Evolutionary conservation across 2,888 invertebrate species (phyloP), one percentile per base, ranked within the genome.

Genomic region (Nipponacmea schrenckii): DNA sequence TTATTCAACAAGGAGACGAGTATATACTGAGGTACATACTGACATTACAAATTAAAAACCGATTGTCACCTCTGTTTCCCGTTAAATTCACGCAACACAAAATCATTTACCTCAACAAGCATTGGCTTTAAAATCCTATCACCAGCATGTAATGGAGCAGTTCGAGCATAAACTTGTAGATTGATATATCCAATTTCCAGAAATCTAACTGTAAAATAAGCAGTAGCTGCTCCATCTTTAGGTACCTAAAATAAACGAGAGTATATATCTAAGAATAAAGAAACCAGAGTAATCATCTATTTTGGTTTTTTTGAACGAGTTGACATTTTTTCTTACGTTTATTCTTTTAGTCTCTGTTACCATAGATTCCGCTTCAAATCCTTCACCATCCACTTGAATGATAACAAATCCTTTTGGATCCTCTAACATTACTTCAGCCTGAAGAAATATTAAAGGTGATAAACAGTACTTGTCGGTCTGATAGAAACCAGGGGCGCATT

Each of bases 341-440:
- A 39, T 39, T 39, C 3, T 39, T 39, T 39, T 39, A 1, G 8
- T 39, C 10, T 39, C 39, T 39, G 39, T 39, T 39, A 39, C 39
- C 39, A 39, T 39, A 7, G 39, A 39, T 10, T 39, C 62, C 2
- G 17, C 20, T 17, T 66, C 62, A 26, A 50, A 24, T 10, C 73
- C 68, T 24, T 27, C 44, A 39, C 44, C 44, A 48, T 69, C 70
- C 45, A 70, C 65, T 15, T 70, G 24, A 15, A 69, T 70, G 31
- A 66, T 86, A 17, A 85, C 86, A 39, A 85, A 81, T 44, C 83
- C 77, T 62, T 94, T 93, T 15, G 92, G 91, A 88, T 95, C 95
- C 82, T 95, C 94, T 86, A 97, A 91, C 0, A 94, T 94, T 0
- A 97, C 93, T 82, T 95, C 94, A 0, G 94, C 94, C 0, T 88